phyloP scores from a whole-genome alignment of 2,113 vertebrate genomes.

The Urocynchramus pylzowi region DNA sequence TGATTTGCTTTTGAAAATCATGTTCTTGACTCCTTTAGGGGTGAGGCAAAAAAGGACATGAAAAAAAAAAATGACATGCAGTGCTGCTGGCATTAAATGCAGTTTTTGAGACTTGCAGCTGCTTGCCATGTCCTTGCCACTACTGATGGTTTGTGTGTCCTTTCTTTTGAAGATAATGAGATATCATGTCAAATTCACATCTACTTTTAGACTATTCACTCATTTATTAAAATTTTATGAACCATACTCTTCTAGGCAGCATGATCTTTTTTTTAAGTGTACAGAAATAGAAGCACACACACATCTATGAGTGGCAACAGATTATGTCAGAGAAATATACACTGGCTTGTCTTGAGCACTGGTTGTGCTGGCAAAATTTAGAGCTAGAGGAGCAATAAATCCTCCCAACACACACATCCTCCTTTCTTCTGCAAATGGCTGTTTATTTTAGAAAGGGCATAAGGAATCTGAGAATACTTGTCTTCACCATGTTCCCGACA shows the following conservation, averaged over 20 bases:
- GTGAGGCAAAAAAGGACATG: not conserved
- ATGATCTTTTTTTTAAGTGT: not conserved
- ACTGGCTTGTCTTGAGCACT: not conserved
- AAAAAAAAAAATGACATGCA: not conserved
- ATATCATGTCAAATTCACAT: not conserved
- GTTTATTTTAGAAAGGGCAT: not conserved
- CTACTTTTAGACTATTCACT: not conserved
- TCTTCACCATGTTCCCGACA: not conserved
- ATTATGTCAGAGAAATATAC: not conserved
- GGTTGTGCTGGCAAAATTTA: not conserved
- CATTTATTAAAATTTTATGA: not conserved
- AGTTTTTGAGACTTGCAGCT: not conserved
- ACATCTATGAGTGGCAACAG: not conserved
- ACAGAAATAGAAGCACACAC: not conserved
- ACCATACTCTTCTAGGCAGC: not conserved
- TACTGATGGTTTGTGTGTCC: not conserved
- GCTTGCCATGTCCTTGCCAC: not conserved
- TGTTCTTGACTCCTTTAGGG: not conserved
- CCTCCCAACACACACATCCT: not conserved
- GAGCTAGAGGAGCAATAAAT: not conserved
- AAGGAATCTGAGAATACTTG: not conserved
- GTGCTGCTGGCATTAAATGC: not conserved
- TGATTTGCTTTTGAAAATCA: not conserved
- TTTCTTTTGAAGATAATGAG: not conserved
- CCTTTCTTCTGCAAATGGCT: not conserved